Base-by-base conservation (phyloP, 2,113 vertebrate species). In the Channa maculata region DNA sequence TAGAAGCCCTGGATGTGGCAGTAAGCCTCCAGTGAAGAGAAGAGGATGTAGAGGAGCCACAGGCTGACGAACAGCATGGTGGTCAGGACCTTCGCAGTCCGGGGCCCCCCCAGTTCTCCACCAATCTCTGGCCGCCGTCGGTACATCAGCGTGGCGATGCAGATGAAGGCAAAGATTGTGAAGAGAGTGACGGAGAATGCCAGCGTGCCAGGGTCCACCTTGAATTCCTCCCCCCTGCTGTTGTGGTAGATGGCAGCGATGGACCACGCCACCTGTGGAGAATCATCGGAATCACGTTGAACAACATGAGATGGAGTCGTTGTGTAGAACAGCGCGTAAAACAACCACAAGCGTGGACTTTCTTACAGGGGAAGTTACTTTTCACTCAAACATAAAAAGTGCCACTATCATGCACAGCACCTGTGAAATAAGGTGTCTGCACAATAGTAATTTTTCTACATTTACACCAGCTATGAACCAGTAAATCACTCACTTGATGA, bases 181-280 rank as follows among this genome's bases (percentile, higher is more conserved):
- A 99, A 99, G 93, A 99, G 97, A 62, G 98, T 99, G 95, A 99
- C 98, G 0, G 98, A 99, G 95, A 99, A 99, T 87, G 98, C 98
- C 92, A 99, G 90, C 0, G 86, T 98, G 90, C 98, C 98, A 0
- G 98, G 97, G 14, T 97, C 94, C 83, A 99, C 98, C 83, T 46
- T 90, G 92, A 99, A 99, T 37, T 94, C 89, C 24, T 92, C 62
- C 71, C 96, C 97, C 0, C 94, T 92, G 2, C 95, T 95, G 0
- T 95, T 92, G 0, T 98, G 97, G 94, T 97, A 98, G 94, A 99
- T 97, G 92, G 98, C 97, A 0, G 98, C 98, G 0, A 99, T 99
- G 83, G 98, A 99, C 98, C 98, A 99, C 52, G 98, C 98, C 84
- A 99, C 90, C 92, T 93, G 77, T 49, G 12, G 5, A 24, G 8